phyloP scores from a whole-genome alignment of 2,113 vertebrate species.

The Isurus oxyrinchus region DNA sequence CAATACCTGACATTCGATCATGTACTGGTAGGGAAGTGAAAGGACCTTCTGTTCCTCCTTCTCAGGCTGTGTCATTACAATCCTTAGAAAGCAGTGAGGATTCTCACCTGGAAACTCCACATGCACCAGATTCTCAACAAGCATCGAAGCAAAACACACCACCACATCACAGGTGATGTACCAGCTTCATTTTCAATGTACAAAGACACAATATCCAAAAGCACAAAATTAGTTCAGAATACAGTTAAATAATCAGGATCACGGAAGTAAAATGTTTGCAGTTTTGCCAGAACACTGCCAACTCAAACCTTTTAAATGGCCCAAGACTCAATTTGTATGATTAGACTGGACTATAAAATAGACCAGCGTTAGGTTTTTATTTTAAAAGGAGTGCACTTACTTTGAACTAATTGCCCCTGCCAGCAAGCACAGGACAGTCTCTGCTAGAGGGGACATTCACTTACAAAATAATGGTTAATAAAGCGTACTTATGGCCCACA shows the following conservation, averaged over 20 bases:
- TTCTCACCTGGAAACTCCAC: background rate
- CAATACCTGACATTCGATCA: background rate
- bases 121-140: background rate
- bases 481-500: background rate
- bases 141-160: constrained; percentile 21
- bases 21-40: background rate
- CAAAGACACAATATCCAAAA: background rate
- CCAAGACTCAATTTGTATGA: background rate
- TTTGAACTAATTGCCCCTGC: background rate
- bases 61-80: background rate
- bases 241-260: constrained; percentile 14
- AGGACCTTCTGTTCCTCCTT: background rate
- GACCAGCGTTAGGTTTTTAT: background rate
- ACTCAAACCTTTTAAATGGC: constrained; percentile 4
- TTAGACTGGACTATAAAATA: background rate
- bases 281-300: constrained; percentile 4
- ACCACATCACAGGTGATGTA: constrained; percentile 5
- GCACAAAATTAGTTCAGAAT: constrained; percentile 3
- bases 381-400: background rate
- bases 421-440: background rate
- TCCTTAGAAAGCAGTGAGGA: background rate
- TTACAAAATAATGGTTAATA: constrained; percentile 26
- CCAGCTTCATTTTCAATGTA: background rate
- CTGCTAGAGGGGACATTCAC: background rate
- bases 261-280: background rate